Evolutionary conservation across 1,140 invertebrate species (phyloP).

Genomic region (Oryzaephilus surinamensis): DNA sequence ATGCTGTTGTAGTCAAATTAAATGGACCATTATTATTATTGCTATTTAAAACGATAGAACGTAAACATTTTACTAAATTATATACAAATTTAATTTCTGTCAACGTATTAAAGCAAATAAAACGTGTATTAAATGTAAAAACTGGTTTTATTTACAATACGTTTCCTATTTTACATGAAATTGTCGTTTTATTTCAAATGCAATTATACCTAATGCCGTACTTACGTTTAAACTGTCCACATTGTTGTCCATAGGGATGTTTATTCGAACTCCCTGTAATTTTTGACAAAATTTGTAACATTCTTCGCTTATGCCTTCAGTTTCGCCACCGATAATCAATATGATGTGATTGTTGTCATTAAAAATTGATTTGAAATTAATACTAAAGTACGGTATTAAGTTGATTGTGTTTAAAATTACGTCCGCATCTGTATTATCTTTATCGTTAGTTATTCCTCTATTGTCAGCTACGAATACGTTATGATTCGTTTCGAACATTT

Average conservation of each 20-base stretch:
- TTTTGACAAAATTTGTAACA: constrained; percentile 45
- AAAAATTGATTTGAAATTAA: constrained; percentile 42
- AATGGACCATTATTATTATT: no score
- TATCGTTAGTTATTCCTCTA: constrained; percentile 37
- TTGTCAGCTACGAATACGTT: constrained; percentile 64
- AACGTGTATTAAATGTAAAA: no score
- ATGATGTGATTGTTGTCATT: constrained; percentile 38
- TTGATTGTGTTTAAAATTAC: constrained; percentile 37
- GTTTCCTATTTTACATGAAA: constrained; percentile 24
- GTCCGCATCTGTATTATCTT: constrained; percentile 20
- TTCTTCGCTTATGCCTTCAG: constrained; percentile 65
- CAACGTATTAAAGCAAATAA: no score
- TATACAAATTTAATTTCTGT: no score
- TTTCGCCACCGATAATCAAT: constrained; percentile 77
- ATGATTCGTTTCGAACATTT: constrained; percentile 41
- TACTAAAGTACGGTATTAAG: constrained; percentile 50
- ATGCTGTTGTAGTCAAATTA: no score
- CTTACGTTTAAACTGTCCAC: constrained; percentile 81
- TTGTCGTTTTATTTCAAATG: constrained; percentile 77
- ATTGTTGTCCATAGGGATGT: constrained; percentile 66
- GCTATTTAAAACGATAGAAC: no score
- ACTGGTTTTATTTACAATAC: no score
- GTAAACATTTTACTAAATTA: no score
- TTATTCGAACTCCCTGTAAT: constrained; percentile 50
- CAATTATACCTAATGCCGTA: constrained; percentile 68